Evolutionary conservation across 2,797 vertebrate genomes (phyloP), one percentile per base, ranked within the genome.

Genomic region (Rachycentron canadum): DNA sequence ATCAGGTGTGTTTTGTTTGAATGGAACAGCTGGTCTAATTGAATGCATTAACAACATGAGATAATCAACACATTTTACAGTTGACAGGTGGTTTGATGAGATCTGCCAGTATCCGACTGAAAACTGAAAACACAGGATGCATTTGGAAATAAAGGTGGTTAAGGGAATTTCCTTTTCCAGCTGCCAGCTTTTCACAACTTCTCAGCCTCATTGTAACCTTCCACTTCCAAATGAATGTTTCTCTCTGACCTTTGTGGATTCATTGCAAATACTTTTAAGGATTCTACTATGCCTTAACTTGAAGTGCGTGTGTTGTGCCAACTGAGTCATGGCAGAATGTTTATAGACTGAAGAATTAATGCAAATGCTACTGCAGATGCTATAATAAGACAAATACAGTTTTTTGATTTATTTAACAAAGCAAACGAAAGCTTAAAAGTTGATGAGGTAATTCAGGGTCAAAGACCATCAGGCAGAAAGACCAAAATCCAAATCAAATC

Each of bases 51-150:
- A 41, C 1, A 3, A 11, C n/a, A 17, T 53, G 36, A 66, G n/a
- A 53, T 47, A 66, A 61, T 67, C 32, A 30, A 50, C 57, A 28
- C 36, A 78, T 5, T 57, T 25, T 47, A 50, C 30, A 26, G 13
- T 52, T 0, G 23, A 60, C 55, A 60, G 17, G 45, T 65, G 61
- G 55, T 59, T 55, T 61, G 56, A 55, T 2, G 12, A 59, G n/a
- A 21, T 7, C 21, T 43, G 26, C 16, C n/a, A 43, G 16, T 43
- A 13, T 28, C 16, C 36, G 11, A 30, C 30, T 38, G 3, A 47
- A 28, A 34, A 36, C 0, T 19, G 10, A 57, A 62, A 56, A 40
- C 4, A 19, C 32, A 63, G 19, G 7, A 66, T 40, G 53, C 3
- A 45, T 40, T 50, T 52, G 1, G 50, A 72, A 64, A 28, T 28